Evolutionary conservation across 2,888 invertebrate species (phyloP).

Genomic region (Limulus polyphemus): DNA sequence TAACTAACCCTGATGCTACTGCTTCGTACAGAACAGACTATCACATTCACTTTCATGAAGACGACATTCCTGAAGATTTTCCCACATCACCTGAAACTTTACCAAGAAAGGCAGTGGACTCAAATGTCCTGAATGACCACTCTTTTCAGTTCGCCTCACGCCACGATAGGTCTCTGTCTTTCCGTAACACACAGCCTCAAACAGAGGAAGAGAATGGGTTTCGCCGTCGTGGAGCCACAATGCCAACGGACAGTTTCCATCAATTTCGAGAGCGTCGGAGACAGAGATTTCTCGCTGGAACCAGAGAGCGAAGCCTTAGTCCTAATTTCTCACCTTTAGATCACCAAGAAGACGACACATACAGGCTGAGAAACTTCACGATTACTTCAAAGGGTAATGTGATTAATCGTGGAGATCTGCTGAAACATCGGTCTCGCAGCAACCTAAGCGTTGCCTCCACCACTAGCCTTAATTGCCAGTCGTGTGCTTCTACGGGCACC

Average conservation of each 20-base stretch:
- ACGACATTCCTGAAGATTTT: too few relatives aligned
- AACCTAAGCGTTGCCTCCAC: slow-evolving; percentile 80
- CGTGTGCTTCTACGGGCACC: slow-evolving; percentile 11
- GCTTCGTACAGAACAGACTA: too few relatives aligned
- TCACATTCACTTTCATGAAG: too few relatives aligned
- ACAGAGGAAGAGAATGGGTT: slow-evolving; percentile 6
- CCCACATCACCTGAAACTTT: too few relatives aligned
- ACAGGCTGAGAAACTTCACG: slow-evolving; percentile 80
- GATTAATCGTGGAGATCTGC: slow-evolving; percentile 77
- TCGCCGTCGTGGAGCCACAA: slow-evolving; percentile 15
- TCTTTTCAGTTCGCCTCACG: slow-evolving; percentile 8
- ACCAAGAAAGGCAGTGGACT: too few relatives aligned
- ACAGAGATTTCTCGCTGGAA: background rate
- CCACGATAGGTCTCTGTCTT: slow-evolving; percentile 14
- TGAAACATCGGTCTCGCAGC: slow-evolving; percentile 52
- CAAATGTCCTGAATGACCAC: slow-evolving; percentile 7
- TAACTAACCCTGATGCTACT: too few relatives aligned
- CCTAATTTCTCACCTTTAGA: slow-evolving; percentile 7
- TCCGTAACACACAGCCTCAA: slow-evolving; percentile 1
- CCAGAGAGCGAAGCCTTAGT: slow-evolving; percentile 15
- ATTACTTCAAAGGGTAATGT: slow-evolving; percentile 76
- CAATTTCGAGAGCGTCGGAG: slow-evolving; percentile 6
- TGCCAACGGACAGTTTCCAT: slow-evolving; percentile 9
- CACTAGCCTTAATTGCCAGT: slow-evolving; percentile 34
- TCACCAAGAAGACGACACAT: slow-evolving; percentile 72